Conservation (phyloP, 92 coral and sea anemone species). For the Epizoanthus scotinus region DNA sequence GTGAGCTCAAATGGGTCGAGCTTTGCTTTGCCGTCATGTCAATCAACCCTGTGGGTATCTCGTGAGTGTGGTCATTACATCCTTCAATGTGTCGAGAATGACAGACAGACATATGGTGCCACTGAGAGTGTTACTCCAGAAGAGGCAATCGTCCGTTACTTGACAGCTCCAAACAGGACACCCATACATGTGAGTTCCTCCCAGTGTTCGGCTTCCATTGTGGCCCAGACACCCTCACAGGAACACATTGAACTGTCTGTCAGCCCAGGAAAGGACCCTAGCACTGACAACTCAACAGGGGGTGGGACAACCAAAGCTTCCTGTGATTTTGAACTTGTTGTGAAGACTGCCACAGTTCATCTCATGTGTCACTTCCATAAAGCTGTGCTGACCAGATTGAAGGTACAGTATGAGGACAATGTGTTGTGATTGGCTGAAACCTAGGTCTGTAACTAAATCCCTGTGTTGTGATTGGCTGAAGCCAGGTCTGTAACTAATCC, state of each 20-base stretch:
- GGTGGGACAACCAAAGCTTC: background rate
- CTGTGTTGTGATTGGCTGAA: too few relatives aligned
- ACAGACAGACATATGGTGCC: background rate
- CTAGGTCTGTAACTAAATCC: too few relatives aligned
- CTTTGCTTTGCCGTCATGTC: background rate
- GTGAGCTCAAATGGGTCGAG: background rate
- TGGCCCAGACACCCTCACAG: slow-evolving; percentile 17
- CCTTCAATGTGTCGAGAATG: background rate
- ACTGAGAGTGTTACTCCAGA: background rate
- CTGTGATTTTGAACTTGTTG: slow-evolving; percentile 3
- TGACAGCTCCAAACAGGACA: slow-evolving; percentile 4
- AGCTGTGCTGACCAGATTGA: slow-evolving; percentile 18
- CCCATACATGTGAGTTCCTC: background rate
- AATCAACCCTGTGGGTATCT: background rate
- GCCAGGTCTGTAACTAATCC: too few relatives aligned
- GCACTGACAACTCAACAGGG: background rate
- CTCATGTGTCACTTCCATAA: slow-evolving; percentile 23
- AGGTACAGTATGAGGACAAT: slow-evolving; percentile 8
- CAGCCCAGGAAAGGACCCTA: background rate
- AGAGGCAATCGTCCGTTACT: slow-evolving; percentile 12
- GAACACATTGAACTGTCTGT: slow-evolving; percentile 4
- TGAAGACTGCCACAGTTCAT: slow-evolving; percentile 9
- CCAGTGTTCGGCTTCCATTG: slow-evolving; percentile 1
- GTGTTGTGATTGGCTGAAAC: too few relatives aligned
- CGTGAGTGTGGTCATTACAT: slow-evolving; percentile 4